Percentiles rank a stretch among this genome's conserved stretches.
phyloP scores from a whole-genome alignment of 1,140 invertebrate genomes.

The Zophobas atratus region DNA sequence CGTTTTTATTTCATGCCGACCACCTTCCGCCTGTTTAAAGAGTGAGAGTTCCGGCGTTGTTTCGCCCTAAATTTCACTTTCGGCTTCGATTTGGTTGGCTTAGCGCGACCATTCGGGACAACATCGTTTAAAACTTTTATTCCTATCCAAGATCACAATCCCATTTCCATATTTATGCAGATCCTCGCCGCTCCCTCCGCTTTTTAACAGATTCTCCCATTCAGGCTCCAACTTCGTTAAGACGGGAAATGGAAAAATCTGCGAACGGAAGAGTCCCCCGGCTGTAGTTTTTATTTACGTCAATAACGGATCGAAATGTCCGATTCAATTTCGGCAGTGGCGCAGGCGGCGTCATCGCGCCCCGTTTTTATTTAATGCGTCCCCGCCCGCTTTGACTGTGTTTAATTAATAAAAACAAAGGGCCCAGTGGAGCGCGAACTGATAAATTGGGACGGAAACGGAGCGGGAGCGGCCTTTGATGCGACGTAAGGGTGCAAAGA shows the following conservation, averaged over 20 bases:
- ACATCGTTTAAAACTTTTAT: neutral
- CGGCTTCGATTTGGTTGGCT: too few species aligned
- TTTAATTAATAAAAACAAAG: conserved; percentile 43
- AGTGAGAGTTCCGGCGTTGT: too few species aligned
- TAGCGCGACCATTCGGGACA: neutral
- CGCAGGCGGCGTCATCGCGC: neutral
- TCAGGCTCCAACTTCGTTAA: neutral
- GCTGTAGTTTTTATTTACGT: conserved; percentile 4
- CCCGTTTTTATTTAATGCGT: neutral
- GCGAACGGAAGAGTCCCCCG: conserved; percentile 3
- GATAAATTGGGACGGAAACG: conserved; percentile 12
- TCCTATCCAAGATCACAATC: neutral
- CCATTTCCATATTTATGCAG: neutral
- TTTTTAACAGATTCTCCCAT: neutral
- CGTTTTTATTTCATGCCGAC: too few species aligned
- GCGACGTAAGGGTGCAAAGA: conserved; percentile 4
- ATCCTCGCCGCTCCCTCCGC: neutral
- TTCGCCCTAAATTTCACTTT: too few species aligned
- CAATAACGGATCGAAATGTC: conserved; percentile 7
- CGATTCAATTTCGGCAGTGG: neutral
- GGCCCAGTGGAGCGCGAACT: conserved; percentile 12
- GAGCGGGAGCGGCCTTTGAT: conserved; percentile 7
- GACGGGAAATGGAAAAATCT: conserved; percentile 13
- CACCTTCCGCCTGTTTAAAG: too few species aligned
- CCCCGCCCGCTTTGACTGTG: conserved; percentile 9